phyloP scores from a whole-genome alignment of 1,140 invertebrate species.

The Oppia nitens region DNA sequence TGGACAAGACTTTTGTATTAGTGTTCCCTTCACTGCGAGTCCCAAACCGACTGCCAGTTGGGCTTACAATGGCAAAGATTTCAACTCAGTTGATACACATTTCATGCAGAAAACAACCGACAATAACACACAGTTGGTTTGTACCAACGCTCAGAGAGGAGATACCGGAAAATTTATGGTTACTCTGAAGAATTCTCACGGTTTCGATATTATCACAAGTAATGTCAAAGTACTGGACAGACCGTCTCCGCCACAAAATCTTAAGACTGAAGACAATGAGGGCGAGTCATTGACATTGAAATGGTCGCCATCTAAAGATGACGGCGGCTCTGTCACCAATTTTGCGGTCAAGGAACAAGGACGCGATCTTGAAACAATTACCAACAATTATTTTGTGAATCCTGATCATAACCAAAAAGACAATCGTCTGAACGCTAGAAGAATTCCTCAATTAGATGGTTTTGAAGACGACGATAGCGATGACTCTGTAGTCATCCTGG shows the following conservation, averaged over 20 bases:
- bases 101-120: slow-evolving; percentile 42
- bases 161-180: slow-evolving; percentile 84
- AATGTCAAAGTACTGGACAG: slow-evolving; percentile 81
- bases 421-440: too few relatives aligned
- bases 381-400: too few relatives aligned
- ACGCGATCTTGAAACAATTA: slow-evolving; percentile 48
- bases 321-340: slow-evolving; percentile 86
- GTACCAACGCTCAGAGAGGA: slow-evolving; percentile 71
- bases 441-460: too few relatives aligned
- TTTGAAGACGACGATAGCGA: too few relatives aligned
- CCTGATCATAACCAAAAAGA: too few relatives aligned
- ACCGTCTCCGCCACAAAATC: slow-evolving; percentile 66
- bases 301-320: slow-evolving; percentile 80
- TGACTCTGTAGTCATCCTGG: too few relatives aligned
- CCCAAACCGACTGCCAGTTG: slow-evolving; percentile 84
- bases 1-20: slow-evolving; percentile 90
- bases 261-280: slow-evolving; percentile 77
- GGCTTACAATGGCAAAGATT: slow-evolving; percentile 60
- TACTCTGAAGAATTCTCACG: slow-evolving; percentile 80
- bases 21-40: slow-evolving; percentile 84
- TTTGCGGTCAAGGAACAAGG: slow-evolving; percentile 93
- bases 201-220: slow-evolving; percentile 79
- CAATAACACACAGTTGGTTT: slow-evolving; percentile 68
- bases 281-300: slow-evolving; percentile 76
- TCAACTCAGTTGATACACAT: slow-evolving; percentile 19